These are phyloP conservation scores for Puma concolor DNA, from an alignment of 2,113 vertebrate genomes.

Conservation along the genomic window DNA sequence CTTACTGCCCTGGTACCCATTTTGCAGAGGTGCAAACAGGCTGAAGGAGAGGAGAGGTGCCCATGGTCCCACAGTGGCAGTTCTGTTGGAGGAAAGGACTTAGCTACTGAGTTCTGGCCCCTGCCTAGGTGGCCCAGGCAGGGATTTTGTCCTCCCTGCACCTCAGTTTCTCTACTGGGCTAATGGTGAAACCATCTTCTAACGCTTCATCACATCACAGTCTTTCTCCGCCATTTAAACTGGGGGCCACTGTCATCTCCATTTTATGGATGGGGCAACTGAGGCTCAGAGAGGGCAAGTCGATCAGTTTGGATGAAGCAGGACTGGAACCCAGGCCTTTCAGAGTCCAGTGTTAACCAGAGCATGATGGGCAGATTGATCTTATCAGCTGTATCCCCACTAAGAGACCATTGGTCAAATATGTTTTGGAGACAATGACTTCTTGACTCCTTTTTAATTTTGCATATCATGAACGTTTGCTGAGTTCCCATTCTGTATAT, in stretches of 20 bases:
- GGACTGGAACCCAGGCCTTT: not conserved
- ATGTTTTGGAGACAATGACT: not conserved
- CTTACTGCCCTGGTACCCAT: accelerated
- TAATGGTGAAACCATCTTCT: not conserved
- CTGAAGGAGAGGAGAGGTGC: not conserved
- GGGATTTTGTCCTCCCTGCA: not conserved
- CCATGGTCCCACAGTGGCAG: not conserved
- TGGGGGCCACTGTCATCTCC: not conserved
- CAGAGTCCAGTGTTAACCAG: not conserved
- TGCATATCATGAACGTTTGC: not conserved
- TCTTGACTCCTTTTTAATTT: not conserved
- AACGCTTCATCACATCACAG: not conserved
- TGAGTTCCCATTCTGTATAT: not conserved
- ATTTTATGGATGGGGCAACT: not conserved
- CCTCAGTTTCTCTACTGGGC: not conserved
- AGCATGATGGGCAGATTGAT: not conserved
- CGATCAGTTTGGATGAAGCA: not conserved
- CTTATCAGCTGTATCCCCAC: not conserved
- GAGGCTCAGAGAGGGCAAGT: not conserved
- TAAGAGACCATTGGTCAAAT: not conserved
- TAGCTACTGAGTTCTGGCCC: not conserved
- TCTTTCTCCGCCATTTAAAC: not conserved
- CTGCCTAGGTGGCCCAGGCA: not conserved
- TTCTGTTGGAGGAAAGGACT: not conserved
- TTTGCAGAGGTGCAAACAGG: not conserved